Percentiles rank a stretch among this genome's conserved stretches.
Evolutionary conservation across 92 coral and sea anemone genomes (phyloP).

Genomic region (Meandrina meandrites): DNA sequence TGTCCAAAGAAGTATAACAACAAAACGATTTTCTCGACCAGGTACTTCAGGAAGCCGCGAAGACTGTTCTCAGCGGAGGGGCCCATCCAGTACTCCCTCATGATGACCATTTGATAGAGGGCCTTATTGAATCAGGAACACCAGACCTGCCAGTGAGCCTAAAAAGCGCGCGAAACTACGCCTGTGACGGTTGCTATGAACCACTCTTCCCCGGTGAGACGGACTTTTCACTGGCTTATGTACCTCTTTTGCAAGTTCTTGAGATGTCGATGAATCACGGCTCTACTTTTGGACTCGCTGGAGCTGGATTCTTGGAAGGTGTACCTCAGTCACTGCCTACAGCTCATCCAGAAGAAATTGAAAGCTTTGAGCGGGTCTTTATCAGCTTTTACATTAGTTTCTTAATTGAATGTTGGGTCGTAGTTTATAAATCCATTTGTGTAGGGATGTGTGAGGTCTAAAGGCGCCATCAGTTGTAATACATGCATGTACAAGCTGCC

Average conservation of each 20-base stretch:
- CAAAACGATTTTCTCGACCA: no score
- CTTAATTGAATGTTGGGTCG: no score
- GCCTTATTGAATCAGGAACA: slow-evolving; percentile 44
- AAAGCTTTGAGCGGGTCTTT: slow-evolving; percentile 59
- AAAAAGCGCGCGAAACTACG: slow-evolving; percentile 57
- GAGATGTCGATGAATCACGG: slow-evolving; percentile 87
- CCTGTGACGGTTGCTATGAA: slow-evolving; percentile 88
- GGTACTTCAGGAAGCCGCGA: slow-evolving; percentile 73
- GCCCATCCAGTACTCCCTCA: slow-evolving; percentile 76
- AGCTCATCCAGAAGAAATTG: slow-evolving; percentile 63
- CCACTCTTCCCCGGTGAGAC: slow-evolving; percentile 73
- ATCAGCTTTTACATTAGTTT: no score
- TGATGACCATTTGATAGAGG: slow-evolving; percentile 63
- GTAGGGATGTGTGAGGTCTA: no score
- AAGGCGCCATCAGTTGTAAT: no score
- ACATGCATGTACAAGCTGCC: no score
- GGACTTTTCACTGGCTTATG: slow-evolving; percentile 73
- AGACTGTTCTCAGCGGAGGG: slow-evolving; percentile 76
- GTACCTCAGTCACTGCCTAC: slow-evolving; percentile 79
- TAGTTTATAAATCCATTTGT: no score
- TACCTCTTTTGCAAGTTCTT: slow-evolving; percentile 63
- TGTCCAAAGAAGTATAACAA: no score
- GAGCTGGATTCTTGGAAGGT: slow-evolving; percentile 68
- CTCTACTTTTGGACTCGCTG: slow-evolving; percentile 64
- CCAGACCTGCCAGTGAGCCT: slow-evolving; percentile 53